phyloP scores from a whole-genome alignment of 2,797 vertebrate genomes.

The Enteromius radiatus region DNA sequence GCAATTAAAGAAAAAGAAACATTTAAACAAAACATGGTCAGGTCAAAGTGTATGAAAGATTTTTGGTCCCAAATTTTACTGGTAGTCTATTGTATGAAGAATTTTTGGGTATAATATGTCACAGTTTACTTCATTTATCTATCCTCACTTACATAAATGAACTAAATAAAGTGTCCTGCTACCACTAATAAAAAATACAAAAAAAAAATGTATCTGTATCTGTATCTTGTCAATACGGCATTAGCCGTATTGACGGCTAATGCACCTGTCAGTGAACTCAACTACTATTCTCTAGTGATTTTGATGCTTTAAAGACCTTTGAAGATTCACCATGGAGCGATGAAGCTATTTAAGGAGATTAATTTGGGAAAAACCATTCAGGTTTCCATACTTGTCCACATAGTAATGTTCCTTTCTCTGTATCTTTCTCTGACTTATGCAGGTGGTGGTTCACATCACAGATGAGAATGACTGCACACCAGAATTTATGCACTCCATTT shows the following conservation, averaged over 20 bases:
- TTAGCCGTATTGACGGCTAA: too few relatives aligned
- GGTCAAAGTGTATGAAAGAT: background rate
- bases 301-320: conserved; percentile 3
- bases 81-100: too few relatives aligned
- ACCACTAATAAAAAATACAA: background rate
- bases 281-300: background rate
- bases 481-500: conserved; percentile 88
- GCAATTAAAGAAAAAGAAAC: too few relatives aligned
- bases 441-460: conserved; percentile 84
- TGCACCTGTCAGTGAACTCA: background rate
- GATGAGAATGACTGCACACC: conserved; percentile 92
- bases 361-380: background rate
- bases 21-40: background rate
- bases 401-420: background rate
- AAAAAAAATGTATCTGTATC: too few relatives aligned
- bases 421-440: conserved; percentile 35
- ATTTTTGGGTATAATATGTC: background rate
- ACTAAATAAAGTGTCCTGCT: background rate
- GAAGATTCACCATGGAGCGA: background rate
- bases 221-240: too few relatives aligned
- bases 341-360: background rate
- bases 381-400: background rate
- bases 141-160: too few relatives aligned
- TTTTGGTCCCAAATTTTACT: too few relatives aligned
- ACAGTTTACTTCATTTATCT: background rate